These are phyloP conservation scores for Aurelia aurita DNA, from an alignment of 30 jellyfish, hydroid and myxozoan genomes.

Conservation along the genomic window DNA sequence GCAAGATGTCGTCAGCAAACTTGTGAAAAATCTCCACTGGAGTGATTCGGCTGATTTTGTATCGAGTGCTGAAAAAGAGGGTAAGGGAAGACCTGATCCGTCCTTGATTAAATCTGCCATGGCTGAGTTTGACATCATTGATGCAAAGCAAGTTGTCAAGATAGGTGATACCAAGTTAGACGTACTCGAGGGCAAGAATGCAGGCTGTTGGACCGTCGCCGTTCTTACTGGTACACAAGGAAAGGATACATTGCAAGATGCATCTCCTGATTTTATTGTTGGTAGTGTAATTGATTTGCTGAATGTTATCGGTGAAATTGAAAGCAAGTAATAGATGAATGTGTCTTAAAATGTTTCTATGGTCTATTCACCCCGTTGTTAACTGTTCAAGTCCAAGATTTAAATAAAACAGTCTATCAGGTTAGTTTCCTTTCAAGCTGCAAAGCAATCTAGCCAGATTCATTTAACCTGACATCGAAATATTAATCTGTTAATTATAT, in stretches of 20 bases:
- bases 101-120: slow-evolving; percentile 55
- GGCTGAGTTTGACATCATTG: slow-evolving; percentile 11
- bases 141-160: slow-evolving; percentile 42
- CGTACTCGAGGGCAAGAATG: slow-evolving; percentile 65
- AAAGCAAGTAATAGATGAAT: background rate
- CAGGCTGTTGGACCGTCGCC: slow-evolving; percentile 73
- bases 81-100: slow-evolving; percentile 71
- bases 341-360: too few species aligned
- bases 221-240: slow-evolving; percentile 67
- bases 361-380: too few species aligned
- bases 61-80: slow-evolving; percentile 72
- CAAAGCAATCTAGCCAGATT: too few species aligned
- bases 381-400: too few species aligned
- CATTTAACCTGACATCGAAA: too few species aligned
- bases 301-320: slow-evolving; percentile 6
- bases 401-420: too few species aligned
- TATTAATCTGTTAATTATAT: too few species aligned
- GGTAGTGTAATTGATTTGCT: slow-evolving; percentile 43
- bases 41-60: slow-evolving; percentile 39
- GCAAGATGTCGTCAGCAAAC: slow-evolving; percentile 35
- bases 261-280: slow-evolving; percentile 51
- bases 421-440: too few species aligned
- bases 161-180: slow-evolving; percentile 66
- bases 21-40: slow-evolving; percentile 42
- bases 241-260: slow-evolving; percentile 12